Conservation (phyloP, 1,140 invertebrate genomes). For the Hypothenemus hampei region DNA sequence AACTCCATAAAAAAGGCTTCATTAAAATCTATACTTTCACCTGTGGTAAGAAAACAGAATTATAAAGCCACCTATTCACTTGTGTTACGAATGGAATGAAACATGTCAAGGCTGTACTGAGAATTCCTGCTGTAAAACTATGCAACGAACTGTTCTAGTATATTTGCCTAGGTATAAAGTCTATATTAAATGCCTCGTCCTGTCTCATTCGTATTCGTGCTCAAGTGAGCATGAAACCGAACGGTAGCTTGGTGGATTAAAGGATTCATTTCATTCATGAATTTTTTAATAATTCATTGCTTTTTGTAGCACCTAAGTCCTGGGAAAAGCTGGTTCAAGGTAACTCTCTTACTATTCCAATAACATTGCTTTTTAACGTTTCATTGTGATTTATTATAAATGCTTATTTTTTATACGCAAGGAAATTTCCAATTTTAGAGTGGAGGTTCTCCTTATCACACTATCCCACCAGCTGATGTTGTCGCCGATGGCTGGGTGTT, state of each 20-base stretch:
- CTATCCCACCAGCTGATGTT: slow-evolving; percentile 78
- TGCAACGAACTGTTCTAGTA: too few relatives aligned
- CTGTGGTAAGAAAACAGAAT: slow-evolving; percentile 47
- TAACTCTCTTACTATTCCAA: slow-evolving; percentile 42
- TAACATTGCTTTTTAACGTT: slow-evolving; percentile 3
- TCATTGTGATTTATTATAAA: slow-evolving; percentile 1
- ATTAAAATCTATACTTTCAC: slow-evolving; percentile 39
- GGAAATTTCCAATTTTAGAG: slow-evolving; percentile 25
- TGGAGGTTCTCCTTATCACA: slow-evolving; percentile 85
- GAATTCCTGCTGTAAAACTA: too few relatives aligned
- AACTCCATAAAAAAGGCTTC: slow-evolving; percentile 43
- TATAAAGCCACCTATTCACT: too few relatives aligned
- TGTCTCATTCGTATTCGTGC: too few relatives aligned
- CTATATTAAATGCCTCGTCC: too few relatives aligned
- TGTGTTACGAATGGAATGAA: too few relatives aligned
- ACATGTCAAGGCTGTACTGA: too few relatives aligned
- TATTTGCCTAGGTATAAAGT: too few relatives aligned
- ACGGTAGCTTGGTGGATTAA: too few relatives aligned
- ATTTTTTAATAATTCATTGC: not conserved
- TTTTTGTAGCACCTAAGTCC: slow-evolving; percentile 55
- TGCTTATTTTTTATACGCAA: not conserved
- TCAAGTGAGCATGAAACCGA: too few relatives aligned
- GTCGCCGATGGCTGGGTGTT: slow-evolving; percentile 74
- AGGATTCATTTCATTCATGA: too few relatives aligned
- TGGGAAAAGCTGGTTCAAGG: slow-evolving; percentile 59